Percentiles rank a stretch among this genome's conserved stretches.
These are phyloP conservation scores for Geotrypetes seraphini DNA, from an alignment of 2,797 vertebrate species.

Conservation along the genomic window DNA sequence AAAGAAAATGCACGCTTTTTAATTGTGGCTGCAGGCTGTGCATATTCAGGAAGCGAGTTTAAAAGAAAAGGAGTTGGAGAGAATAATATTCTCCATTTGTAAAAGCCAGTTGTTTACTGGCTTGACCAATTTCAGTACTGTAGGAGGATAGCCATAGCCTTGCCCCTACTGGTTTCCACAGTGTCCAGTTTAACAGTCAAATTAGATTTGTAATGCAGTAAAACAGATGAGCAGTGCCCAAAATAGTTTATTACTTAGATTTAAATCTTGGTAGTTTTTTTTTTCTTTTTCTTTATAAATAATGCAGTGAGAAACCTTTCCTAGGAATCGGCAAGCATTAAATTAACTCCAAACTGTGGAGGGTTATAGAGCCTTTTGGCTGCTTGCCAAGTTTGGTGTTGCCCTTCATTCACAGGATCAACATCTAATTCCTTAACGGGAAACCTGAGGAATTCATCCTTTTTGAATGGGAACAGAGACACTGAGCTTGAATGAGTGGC, in stretches of 20 bases:
- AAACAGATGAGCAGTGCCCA: slow-evolving; percentile 41
- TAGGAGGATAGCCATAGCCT: too few relatives aligned
- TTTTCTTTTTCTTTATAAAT: slow-evolving; percentile 20
- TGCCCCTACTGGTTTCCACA: too few relatives aligned
- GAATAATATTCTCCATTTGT: too few relatives aligned
- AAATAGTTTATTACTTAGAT: slow-evolving; percentile 28
- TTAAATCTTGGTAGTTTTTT: slow-evolving; percentile 20
- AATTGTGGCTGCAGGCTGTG: too few relatives aligned
- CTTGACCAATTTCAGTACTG: too few relatives aligned
- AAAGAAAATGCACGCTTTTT: too few relatives aligned
- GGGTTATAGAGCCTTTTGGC: slow-evolving; percentile 21
- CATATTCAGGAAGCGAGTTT: too few relatives aligned
- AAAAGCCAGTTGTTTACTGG: too few relatives aligned
- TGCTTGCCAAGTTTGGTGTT: slow-evolving; percentile 25
- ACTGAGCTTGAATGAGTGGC: slow-evolving; percentile 34
- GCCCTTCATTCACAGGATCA: slow-evolving; percentile 35
- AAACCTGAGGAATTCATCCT: slow-evolving; percentile 38
- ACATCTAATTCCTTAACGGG: slow-evolving; percentile 34
- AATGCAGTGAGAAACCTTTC: slow-evolving; percentile 34
- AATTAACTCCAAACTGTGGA: slow-evolving; percentile 23
- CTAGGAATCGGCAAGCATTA: slow-evolving; percentile 32
- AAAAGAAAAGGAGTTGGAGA: too few relatives aligned
- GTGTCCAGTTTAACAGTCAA: too few relatives aligned
- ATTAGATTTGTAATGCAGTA: slow-evolving; percentile 16
- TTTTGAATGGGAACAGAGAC: slow-evolving; percentile 30